Conservation (phyloP, 2,113 vertebrate genomes). For the Archocentrus centrarchus region DNA sequence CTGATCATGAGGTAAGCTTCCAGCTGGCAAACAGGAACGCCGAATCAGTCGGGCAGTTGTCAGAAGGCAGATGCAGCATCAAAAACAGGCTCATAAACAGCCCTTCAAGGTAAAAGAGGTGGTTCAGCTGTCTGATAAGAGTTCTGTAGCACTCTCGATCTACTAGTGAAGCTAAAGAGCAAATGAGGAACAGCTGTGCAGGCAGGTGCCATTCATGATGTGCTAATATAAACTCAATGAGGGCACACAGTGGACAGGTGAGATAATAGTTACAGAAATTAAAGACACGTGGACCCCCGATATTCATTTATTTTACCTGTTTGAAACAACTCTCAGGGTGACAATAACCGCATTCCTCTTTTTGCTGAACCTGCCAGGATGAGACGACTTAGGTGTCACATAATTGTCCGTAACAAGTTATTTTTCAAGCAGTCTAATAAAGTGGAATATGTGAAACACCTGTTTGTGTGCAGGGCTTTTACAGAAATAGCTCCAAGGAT, state of each 20-base stretch:
- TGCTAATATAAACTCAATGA: not conserved
- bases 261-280: not conserved
- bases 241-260: not conserved
- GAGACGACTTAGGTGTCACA: not conserved
- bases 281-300: not conserved
- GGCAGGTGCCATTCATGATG: not conserved
- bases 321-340: not conserved
- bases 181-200: conserved; percentile 10
- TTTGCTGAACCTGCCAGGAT: not conserved
- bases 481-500: not conserved
- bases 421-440: not conserved
- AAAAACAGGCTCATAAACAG: not conserved
- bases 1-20: not conserved
- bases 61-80: not conserved
- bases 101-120: not conserved
- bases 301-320: not conserved
- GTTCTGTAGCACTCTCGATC: not conserved
- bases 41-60: not conserved
- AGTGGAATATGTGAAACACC: not conserved
- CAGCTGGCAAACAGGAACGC: not conserved
- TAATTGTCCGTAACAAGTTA: not conserved
- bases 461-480: not conserved
- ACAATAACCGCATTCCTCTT: not conserved
- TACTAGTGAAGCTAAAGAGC: not conserved
- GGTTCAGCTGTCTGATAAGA: not conserved